Conservation (phyloP, 2,113 vertebrate genomes). For the Turdus rufiventris region DNA sequence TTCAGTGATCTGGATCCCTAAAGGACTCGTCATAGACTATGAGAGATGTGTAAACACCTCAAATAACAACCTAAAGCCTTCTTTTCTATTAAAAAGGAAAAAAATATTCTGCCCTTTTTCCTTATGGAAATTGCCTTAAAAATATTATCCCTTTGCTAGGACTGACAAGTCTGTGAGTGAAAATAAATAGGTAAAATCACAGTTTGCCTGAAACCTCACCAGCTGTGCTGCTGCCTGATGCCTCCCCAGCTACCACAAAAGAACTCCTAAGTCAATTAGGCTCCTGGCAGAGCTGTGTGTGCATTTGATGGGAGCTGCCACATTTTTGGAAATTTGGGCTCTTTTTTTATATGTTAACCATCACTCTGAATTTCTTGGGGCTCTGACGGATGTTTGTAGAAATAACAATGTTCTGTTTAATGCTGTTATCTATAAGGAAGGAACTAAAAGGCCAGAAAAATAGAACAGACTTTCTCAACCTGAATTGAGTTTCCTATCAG, state of each 20-base stretch:
- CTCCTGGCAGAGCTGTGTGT: background rate
- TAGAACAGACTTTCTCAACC: background rate
- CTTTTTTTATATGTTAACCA: background rate
- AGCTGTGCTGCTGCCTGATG: constrained; percentile 26
- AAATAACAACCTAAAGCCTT: background rate
- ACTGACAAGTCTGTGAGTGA: background rate
- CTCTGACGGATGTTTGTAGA: background rate
- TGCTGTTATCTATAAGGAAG: background rate
- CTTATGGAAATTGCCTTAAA: constrained; percentile 4
- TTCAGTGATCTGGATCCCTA: background rate
- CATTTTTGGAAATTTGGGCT: background rate
- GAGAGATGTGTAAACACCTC: background rate
- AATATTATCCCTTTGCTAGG: background rate
- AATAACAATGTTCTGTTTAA: background rate
- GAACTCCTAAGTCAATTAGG: background rate
- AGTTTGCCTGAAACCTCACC: constrained; percentile 33
- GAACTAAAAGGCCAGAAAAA: background rate
- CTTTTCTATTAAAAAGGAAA: background rate
- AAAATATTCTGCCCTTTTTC: background rate
- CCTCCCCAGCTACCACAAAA: background rate
- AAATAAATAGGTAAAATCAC: constrained; percentile 50
- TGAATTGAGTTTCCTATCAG: background rate
- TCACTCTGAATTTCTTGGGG: background rate
- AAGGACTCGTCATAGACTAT: background rate
- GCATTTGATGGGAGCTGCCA: background rate